Evolutionary conservation across 2,113 vertebrate genomes (phyloP).

Genomic region (Oncorhynchus clarkii): DNA sequence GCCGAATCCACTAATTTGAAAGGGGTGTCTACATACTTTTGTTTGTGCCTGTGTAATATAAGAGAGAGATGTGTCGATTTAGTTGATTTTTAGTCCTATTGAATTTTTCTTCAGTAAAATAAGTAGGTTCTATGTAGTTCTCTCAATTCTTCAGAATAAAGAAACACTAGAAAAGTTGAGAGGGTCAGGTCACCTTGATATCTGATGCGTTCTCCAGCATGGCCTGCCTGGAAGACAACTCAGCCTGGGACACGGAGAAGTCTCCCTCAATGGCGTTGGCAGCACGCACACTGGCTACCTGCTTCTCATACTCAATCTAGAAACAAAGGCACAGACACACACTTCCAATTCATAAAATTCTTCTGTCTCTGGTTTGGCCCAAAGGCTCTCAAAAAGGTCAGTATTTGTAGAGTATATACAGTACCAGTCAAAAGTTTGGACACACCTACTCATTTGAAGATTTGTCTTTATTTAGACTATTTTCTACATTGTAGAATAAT

Average conservation of each 20-base stretch:
- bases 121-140: no score
- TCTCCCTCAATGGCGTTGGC: constrained; percentile 83
- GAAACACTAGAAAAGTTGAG: not conserved
- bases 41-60: no score
- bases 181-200: constrained; percentile 81
- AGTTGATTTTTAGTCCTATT: no score
- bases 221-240: constrained; percentile 88
- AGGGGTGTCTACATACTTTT: no score
- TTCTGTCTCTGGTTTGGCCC: not conserved
- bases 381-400: not conserved
- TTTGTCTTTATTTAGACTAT: no score
- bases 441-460: no score
- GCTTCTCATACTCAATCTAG: constrained; percentile 85
- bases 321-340: not conserved
- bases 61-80: no score
- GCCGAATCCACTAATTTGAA: no score
- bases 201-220: constrained; percentile 93
- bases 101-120: no score
- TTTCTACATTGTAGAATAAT: no score
- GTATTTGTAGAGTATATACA: not conserved
- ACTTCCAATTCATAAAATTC: not conserved
- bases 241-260: constrained; percentile 89
- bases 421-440: no score
- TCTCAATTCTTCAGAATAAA: not conserved
- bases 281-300: constrained; percentile 81